phyloP scores from a whole-genome alignment of 2,888 invertebrate genomes.

The Penaeus monodon region DNA sequence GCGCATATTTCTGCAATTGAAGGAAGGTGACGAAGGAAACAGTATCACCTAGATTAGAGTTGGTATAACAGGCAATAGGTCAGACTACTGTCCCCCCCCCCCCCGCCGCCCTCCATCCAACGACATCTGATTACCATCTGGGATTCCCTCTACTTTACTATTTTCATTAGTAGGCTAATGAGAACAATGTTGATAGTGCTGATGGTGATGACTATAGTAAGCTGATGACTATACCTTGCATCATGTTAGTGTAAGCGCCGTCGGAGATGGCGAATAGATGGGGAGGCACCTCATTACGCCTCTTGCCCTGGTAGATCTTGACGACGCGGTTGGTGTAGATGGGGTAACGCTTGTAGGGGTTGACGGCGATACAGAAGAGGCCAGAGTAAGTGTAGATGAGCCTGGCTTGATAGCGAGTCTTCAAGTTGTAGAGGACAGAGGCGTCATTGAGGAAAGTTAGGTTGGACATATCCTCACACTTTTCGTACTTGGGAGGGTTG shows the following conservation, averaged over 20 bases:
- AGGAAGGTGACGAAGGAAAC: too few relatives aligned
- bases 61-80: too few relatives aligned
- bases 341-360: conserved; percentile 99
- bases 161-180: too few relatives aligned
- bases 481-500: conserved; percentile 99
- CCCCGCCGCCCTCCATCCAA: too few relatives aligned
- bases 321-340: conserved; percentile 98
- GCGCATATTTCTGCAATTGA: too few relatives aligned
- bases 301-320: conserved; percentile 97
- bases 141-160: too few relatives aligned
- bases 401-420: conserved; percentile 70
- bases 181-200: too few relatives aligned
- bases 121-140: too few relatives aligned
- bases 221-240: conserved; percentile 79
- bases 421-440: conserved; percentile 97
- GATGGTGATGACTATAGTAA: too few relatives aligned
- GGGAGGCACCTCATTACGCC: conserved; percentile 99
- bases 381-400: conserved; percentile 94
- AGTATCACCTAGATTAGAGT: too few relatives aligned
- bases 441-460: conserved; percentile 99
- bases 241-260: conserved; percentile 99
- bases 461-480: conserved; percentile 98
- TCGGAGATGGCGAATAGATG: conserved; percentile 99
- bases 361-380: conserved; percentile 99
- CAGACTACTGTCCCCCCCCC: too few relatives aligned